phyloP scores from a whole-genome alignment of 1,140 invertebrate genomes.

The Pemphigus obesinymphae region DNA sequence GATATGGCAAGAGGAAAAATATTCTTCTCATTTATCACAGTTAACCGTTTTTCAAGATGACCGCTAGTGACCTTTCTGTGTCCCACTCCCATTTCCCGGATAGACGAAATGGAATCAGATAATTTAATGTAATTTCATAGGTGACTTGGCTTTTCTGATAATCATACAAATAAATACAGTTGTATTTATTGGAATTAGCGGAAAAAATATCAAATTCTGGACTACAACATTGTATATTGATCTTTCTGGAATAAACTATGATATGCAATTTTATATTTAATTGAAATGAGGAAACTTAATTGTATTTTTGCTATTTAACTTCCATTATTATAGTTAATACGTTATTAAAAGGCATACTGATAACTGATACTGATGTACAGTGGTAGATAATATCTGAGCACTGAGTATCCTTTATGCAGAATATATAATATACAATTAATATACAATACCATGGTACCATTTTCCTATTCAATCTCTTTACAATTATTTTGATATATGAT shows the following conservation, averaged over 20 bases:
- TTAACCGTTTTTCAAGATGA: slow-evolving; percentile 1
- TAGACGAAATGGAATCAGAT: background rate
- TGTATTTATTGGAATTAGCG: background rate
- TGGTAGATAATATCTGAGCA: too few relatives aligned
- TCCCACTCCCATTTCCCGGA: too few relatives aligned
- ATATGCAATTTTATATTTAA: background rate
- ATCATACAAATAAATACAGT: background rate
- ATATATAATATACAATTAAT: too few relatives aligned
- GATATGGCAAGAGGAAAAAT: background rate
- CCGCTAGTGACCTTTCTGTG: background rate
- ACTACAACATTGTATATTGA: background rate
- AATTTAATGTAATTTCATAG: slow-evolving; percentile 11
- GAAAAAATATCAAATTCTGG: background rate
- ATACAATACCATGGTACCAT: too few relatives aligned
- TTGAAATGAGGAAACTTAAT: background rate
- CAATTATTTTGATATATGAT: too few relatives aligned
- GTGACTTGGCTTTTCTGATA: background rate
- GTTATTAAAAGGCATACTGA: too few relatives aligned
- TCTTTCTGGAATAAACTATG: background rate
- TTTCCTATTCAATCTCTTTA: too few relatives aligned
- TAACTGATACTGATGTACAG: too few relatives aligned
- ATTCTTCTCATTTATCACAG: slow-evolving; percentile 3
- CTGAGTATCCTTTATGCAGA: too few relatives aligned
- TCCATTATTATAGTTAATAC: background rate
- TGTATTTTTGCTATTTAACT: background rate